A percentile compares a stretch with the other conserved stretches of the same genome.
Conservation (phyloP, 2,888 invertebrate species). For the Drosophila quinaria region DNA sequence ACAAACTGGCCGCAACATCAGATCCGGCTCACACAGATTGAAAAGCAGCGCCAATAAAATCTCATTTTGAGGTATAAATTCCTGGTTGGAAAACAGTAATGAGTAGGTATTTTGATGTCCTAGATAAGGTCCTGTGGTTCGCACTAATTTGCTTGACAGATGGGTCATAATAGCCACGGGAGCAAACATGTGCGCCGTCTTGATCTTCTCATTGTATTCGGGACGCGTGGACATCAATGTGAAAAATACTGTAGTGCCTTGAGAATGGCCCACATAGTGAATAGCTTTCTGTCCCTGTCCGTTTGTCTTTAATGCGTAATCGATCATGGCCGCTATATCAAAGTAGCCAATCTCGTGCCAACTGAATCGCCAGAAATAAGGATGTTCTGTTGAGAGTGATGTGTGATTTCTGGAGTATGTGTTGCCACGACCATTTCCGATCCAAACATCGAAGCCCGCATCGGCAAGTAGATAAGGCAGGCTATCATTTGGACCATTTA, state of each 20-base stretch:
- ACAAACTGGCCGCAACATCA: constrained; percentile 86
- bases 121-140: constrained; percentile 83
- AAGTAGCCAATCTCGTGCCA: constrained; percentile 95
- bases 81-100: constrained; percentile 83
- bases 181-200: constrained; percentile 81
- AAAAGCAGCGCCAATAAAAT: constrained; percentile 86
- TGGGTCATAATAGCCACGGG: constrained; percentile 86
- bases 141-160: constrained; percentile 85
- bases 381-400: constrained; percentile 42
- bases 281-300: constrained; percentile 65
- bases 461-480: constrained; percentile 79
- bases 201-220: constrained; percentile 79
- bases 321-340: constrained; percentile 75
- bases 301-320: constrained; percentile 70
- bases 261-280: constrained; percentile 83
- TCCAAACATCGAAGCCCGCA: constrained; percentile 83
- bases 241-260: constrained; percentile 80
- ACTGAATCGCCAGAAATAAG: constrained; percentile 86
- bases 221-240: constrained; percentile 73
- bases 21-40: constrained; percentile 84
- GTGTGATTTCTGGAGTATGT: constrained; percentile 71
- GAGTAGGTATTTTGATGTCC: constrained; percentile 64
- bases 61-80: constrained; percentile 88
- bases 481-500: constrained; percentile 70
- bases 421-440: constrained; percentile 82